Conservation (phyloP, 2,797 vertebrate species). For the Poecile montanus region DNA sequence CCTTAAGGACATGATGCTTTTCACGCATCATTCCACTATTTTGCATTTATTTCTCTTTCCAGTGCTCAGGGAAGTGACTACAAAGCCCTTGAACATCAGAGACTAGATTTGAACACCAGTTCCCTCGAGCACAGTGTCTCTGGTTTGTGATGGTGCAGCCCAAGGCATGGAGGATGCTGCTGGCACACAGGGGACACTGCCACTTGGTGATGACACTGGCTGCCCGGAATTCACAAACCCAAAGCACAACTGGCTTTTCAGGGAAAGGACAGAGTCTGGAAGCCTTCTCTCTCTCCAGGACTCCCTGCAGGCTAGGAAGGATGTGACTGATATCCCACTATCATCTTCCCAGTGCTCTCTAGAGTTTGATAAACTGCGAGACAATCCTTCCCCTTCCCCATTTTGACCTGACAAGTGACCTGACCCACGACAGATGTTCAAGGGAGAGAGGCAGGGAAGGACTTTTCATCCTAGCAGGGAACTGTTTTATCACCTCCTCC, state of each 20-base stretch:
- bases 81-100: neutral
- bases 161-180: neutral
- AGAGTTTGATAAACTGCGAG: neutral
- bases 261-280: neutral
- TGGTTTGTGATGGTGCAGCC: neutral
- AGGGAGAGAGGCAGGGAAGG: neutral
- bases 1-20: neutral
- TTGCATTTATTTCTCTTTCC: neutral
- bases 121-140: neutral
- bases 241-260: neutral
- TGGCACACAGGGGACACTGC: neutral
- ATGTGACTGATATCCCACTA: neutral
- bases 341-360: accelerated
- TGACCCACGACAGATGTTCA: neutral
- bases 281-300: neutral
- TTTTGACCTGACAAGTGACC: neutral
- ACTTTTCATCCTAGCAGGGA: neutral
- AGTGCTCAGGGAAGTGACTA: neutral
- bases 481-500: neutral
- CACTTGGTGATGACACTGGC: neutral
- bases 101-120: neutral
- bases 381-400: neutral
- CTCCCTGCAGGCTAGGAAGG: neutral
- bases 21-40: neutral
- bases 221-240: neutral